phyloP scores from a whole-genome alignment of 2,797 vertebrate species.

The Amblyraja radiata region DNA sequence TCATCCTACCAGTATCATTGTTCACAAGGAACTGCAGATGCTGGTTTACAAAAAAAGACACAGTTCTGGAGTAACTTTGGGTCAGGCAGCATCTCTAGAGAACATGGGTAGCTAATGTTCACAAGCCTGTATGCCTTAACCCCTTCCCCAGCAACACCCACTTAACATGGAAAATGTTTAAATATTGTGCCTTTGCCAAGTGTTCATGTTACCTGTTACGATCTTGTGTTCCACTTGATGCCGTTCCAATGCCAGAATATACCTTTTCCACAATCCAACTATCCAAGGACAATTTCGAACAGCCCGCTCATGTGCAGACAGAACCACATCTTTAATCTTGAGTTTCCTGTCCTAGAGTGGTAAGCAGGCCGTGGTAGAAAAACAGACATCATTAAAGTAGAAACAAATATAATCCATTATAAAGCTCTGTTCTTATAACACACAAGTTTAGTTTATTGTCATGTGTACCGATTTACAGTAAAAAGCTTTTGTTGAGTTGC shows the following conservation, averaged over 20 bases:
- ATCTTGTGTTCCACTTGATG: slow-evolving; percentile 69
- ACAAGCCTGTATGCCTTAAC: too few species aligned
- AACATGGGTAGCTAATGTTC: too few species aligned
- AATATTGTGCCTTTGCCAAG: not conserved
- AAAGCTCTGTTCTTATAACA: not conserved
- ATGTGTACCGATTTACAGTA: too few species aligned
- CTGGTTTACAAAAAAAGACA: too few species aligned
- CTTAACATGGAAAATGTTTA: too few species aligned
- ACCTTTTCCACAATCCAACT: slow-evolving; percentile 84
- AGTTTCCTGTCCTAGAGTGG: slow-evolving; percentile 77
- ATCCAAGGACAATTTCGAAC: slow-evolving; percentile 97
- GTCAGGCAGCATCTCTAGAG: too few species aligned
- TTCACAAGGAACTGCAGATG: too few species aligned
- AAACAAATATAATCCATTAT: not conserved
- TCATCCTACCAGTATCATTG: too few species aligned
- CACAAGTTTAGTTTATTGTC: too few species aligned
- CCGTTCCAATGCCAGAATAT: slow-evolving; percentile 83
- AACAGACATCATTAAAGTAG: not conserved
- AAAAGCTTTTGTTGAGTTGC: too few species aligned
- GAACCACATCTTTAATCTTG: slow-evolving; percentile 83
- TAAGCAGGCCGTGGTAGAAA: not conserved
- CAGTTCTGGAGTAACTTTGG: too few species aligned
- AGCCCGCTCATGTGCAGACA: slow-evolving; percentile 78
- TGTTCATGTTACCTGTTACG: slow-evolving; percentile 65
- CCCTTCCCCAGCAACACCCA: too few species aligned